Evolutionary conservation across 2,888 invertebrate genomes (phyloP).

Genomic region (Gymnocheta viridis): DNA sequence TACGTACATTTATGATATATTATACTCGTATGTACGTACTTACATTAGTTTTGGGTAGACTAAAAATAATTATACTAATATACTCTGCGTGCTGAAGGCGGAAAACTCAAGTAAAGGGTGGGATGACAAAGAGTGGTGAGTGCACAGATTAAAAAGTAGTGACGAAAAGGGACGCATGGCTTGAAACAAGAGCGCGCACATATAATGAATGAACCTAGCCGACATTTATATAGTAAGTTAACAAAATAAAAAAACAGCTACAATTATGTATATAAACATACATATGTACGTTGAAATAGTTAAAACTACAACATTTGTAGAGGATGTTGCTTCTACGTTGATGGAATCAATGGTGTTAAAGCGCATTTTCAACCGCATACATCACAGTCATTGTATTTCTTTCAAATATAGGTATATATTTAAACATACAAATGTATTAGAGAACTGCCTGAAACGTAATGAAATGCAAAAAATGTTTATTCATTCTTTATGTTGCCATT

Average conservation of each 20-base stretch:
- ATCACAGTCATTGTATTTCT: neutral
- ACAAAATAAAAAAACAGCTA: constrained; percentile 9
- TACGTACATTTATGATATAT: no score
- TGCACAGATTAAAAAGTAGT: neutral
- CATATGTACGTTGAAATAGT: no score
- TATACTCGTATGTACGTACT: neutral
- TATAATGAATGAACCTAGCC: constrained; percentile 51
- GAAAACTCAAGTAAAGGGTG: constrained; percentile 8
- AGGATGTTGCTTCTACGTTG: neutral
- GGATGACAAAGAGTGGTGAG: constrained; percentile 15
- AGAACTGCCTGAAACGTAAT: no score
- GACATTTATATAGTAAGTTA: neutral
- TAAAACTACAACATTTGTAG: neutral
- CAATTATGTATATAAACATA: no score
- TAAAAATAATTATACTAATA: neutral
- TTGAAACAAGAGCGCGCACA: constrained; percentile 50
- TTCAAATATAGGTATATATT: neutral
- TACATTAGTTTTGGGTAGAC: neutral
- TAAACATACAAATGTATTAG: neutral
- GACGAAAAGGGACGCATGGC: constrained; percentile 12
- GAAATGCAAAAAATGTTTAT: no score
- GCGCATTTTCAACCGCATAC: constrained; percentile 28
- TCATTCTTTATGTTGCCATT: no score
- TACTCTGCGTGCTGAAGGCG: neutral
- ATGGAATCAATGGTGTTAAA: constrained; percentile 22